Conservation (phyloP, 2,797 vertebrate genomes). For the Amphiprion clarkii region DNA sequence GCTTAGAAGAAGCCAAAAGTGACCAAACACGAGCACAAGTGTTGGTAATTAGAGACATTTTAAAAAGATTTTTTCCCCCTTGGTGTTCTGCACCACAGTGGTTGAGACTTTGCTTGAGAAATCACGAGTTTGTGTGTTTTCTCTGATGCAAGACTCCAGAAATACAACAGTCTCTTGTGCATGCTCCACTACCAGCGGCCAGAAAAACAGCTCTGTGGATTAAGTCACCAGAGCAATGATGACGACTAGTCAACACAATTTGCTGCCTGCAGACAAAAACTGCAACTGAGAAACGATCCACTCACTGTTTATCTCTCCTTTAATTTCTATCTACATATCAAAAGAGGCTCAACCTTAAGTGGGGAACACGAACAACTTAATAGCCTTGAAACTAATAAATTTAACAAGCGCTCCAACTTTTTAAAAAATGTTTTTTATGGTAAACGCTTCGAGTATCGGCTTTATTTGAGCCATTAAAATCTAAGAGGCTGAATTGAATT, state of each 20-base stretch:
- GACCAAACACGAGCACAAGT: conserved; percentile 24
- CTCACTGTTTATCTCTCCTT: conserved; percentile 41
- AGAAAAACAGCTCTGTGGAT: conserved; percentile 68
- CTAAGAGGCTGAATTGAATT: not conserved
- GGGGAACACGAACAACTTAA: conserved; percentile 5
- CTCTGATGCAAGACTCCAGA: conserved; percentile 73
- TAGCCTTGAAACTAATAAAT: conserved; percentile 39
- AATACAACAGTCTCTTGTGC: conserved; percentile 64
- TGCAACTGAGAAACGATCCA: conserved; percentile 28
- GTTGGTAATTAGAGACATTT: conserved; percentile 33
- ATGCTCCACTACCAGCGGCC: conserved; percentile 56
- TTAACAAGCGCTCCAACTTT: conserved; percentile 6
- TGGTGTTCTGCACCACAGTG: conserved; percentile 1
- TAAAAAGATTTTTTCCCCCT: conserved; percentile 4
- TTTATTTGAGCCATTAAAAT: conserved; percentile 16
- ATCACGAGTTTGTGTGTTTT: conserved; percentile 32
- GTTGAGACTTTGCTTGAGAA: conserved; percentile 34
- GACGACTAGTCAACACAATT: conserved; percentile 62
- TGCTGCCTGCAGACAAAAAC: conserved; percentile 51
- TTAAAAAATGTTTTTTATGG: not conserved
- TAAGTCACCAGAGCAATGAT: conserved; percentile 59
- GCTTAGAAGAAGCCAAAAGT: conserved; percentile 12
- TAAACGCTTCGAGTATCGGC: not conserved
- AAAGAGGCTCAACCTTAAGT: conserved; percentile 38
- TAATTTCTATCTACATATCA: conserved; percentile 54